A percentile compares a stretch with the other conserved stretches of the same genome.
These are phyloP conservation scores for Drosophila tristis DNA, from an alignment of 1,140 invertebrate genomes.

Conservation along the genomic window DNA sequence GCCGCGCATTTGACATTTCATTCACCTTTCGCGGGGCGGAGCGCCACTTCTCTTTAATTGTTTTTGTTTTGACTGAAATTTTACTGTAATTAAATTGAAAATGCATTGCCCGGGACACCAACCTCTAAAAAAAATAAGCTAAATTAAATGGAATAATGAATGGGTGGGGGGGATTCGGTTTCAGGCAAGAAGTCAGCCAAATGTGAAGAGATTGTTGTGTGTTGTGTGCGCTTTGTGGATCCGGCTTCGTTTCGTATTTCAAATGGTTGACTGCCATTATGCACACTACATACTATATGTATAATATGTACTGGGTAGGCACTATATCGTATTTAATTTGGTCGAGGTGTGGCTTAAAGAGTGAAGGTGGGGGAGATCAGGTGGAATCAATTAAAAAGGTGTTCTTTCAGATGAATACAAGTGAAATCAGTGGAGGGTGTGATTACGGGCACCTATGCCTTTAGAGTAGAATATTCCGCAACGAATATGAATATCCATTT, in stretches of 20 bases:
- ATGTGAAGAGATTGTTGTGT: conserved; percentile 57
- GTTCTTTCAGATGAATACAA: too few relatives aligned
- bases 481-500: too few relatives aligned
- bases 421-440: too few relatives aligned
- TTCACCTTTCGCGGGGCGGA: conserved; percentile 59
- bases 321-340: conserved; percentile 19
- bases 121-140: background rate
- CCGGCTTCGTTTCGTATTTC: conserved; percentile 48
- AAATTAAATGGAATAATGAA: conserved; percentile 43
- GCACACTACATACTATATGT: background rate
- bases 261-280: conserved; percentile 44
- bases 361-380: too few relatives aligned
- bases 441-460: too few relatives aligned
- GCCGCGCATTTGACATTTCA: conserved; percentile 65
- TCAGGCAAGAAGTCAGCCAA: conserved; percentile 53
- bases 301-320: too few relatives aligned
- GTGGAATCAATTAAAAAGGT: too few relatives aligned
- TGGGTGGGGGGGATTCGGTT: conserved; percentile 8
- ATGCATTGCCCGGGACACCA: conserved; percentile 31
- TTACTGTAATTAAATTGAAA: conserved; percentile 56
- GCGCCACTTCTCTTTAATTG: conserved; percentile 47
- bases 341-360: conserved; percentile 38
- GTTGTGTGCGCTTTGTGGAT: conserved; percentile 38
- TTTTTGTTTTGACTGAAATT: conserved; percentile 35
- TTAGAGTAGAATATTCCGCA: too few relatives aligned